A percentile compares a stretch with the other conserved stretches of the same genome.
phyloP scores from a whole-genome alignment of 2,888 invertebrate genomes.

The Tinea trinotella region DNA sequence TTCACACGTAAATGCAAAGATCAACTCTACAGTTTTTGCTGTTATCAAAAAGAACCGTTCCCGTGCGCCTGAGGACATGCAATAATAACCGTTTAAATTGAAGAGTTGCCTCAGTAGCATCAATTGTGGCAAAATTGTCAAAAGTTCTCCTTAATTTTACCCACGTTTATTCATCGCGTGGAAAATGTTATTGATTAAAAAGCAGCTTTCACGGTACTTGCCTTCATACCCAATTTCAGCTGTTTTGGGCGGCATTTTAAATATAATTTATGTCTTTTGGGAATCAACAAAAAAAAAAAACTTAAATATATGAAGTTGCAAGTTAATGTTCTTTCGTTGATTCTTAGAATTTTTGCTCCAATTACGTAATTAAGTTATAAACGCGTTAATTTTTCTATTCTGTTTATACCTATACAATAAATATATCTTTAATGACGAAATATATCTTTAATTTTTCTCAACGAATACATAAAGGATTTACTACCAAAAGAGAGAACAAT shows the following conservation, averaged over 20 bases:
- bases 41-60: slow-evolving; percentile 20
- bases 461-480: too few relatives aligned
- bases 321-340: too few relatives aligned
- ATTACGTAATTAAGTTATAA: too few relatives aligned
- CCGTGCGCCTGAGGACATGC: slow-evolving; percentile 11
- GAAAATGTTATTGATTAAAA: slow-evolving; percentile 16
- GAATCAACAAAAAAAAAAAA: background rate
- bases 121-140: slow-evolving; percentile 20
- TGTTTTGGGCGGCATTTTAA: slow-evolving; percentile 1
- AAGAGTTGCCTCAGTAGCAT: slow-evolving; percentile 6
- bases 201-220: slow-evolving; percentile 19
- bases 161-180: slow-evolving; percentile 1
- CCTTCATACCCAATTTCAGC: slow-evolving; percentile 8
- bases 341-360: too few relatives aligned
- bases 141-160: slow-evolving; percentile 18
- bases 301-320: too few relatives aligned
- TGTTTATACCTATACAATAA: too few relatives aligned
- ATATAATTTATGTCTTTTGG: slow-evolving; percentile 9
- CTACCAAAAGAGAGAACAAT: too few relatives aligned
- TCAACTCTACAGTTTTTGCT: slow-evolving; percentile 8
- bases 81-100: slow-evolving; percentile 18
- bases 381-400: too few relatives aligned
- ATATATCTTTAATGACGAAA: too few relatives aligned
- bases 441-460: too few relatives aligned
- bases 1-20: background rate